Base-by-base conservation (phyloP, 2,113 vertebrate genomes). In the Notiomystis cincta region DNA sequence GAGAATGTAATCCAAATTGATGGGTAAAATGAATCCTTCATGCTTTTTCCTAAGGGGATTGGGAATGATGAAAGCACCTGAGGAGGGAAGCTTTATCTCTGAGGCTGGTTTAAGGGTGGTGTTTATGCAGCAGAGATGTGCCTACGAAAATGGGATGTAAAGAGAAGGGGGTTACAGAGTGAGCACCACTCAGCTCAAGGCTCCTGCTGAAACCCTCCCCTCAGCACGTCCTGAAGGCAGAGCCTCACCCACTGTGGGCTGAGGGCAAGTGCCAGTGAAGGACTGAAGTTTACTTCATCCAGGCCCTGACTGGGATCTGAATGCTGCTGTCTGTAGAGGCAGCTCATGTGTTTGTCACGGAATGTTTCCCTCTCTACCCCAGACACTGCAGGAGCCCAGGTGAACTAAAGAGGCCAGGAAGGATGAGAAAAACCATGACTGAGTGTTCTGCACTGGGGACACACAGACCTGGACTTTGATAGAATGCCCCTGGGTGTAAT, bases 41-140 rank as follows among this genome's bases (percentile, higher is more conserved):
- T 61, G 65, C 56, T 69, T 62, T 56, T 89, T 37, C 27, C 75
- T 90, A 76, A 96, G 76, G 24, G 65, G 79, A 64, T 50, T 85
- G 35, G 51, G 38, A 86, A 80, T 50, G 71, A 82, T 70, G 84
- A 90, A 88, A 87, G 72, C 64, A 95, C 73, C 82, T 94, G 90
- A 86, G 65, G 24, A 90, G 56, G 40, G 58, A 64, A 54, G 54
- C 37, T 72, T 91, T 87, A 61, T 83, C 27, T 89, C 47, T 30
- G 47, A 81, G 76, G 21, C 40, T 62, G 60, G 37, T 89, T 93
- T 79, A 35, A 47, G 53, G 38, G 37, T 37, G 53, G 24, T 80
- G 45, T 77, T 85, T 61, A n/a, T 85, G 58, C 73, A 91, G 3
- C 6, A 48, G 62, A 42, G 53, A 62, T 7, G 3, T n/a, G 37